These are phyloP conservation scores for Diorhabda elongata DNA, from an alignment of 1,140 invertebrate species.

Conservation along the genomic window DNA sequence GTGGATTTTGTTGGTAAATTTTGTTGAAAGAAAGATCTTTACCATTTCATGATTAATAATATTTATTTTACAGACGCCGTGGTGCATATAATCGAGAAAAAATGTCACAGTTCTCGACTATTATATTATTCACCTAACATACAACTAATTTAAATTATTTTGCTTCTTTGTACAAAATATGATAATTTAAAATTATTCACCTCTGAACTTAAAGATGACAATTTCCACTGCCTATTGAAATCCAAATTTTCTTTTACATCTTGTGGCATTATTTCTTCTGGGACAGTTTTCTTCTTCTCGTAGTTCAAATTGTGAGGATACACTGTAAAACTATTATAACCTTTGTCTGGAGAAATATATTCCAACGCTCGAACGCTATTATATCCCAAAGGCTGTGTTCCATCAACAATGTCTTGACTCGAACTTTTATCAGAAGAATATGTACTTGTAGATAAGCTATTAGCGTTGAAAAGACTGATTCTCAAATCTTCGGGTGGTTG, in stretches of 20 bases:
- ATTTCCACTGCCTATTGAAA: neutral
- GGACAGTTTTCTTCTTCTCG: no score
- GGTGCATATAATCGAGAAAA: no score
- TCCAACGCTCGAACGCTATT: neutral
- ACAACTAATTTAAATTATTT: neutral
- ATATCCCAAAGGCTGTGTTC: neutral
- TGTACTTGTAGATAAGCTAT: neutral
- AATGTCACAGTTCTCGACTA: no score
- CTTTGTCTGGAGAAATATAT: neutral
- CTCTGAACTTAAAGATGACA: constrained; percentile 5
- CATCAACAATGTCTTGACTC: neutral
- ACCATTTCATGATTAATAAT: no score
- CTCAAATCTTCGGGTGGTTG: constrained; percentile 6
- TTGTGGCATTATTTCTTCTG: neutral
- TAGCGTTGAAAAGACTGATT: neutral
- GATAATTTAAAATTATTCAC: neutral
- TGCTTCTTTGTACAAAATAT: neutral
- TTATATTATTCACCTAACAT: no score
- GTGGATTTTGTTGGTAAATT: no score
- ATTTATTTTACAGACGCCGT: no score
- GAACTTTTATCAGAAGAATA: neutral
- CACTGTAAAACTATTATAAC: neutral
- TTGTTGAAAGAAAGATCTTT: no score
- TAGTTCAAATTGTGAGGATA: neutral
- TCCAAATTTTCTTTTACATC: neutral